Conservation (phyloP, 2,888 invertebrate genomes). For the Epinotia bilunana region DNA sequence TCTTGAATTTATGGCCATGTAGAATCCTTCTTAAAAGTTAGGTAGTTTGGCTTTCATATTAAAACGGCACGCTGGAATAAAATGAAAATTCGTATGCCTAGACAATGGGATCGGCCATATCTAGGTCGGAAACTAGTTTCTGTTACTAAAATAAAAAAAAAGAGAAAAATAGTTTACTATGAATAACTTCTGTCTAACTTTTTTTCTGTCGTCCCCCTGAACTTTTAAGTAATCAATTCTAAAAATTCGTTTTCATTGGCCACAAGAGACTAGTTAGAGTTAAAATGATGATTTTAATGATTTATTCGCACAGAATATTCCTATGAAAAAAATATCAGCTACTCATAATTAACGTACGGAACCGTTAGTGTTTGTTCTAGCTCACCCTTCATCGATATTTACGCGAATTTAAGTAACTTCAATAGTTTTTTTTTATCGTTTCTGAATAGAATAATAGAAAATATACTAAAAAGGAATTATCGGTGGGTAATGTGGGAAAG, state of each 20-base stretch:
- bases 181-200: not conserved
- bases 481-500: conserved; percentile 37
- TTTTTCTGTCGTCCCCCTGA: no score
- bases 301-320: not conserved
- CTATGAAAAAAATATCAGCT: not conserved
- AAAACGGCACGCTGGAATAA: no score
- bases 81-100: no score
- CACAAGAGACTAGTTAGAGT: not conserved
- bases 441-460: conserved; percentile 10
- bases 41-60: no score
- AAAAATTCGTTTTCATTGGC: not conserved
- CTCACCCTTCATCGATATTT: not conserved
- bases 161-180: no score
- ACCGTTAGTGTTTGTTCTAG: not conserved
- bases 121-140: no score
- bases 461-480: conserved; percentile 32
- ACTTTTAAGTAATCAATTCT: no score
- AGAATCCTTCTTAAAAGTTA: no score
- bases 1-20: no score
- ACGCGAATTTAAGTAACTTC: not conserved
- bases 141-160: no score
- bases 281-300: no score
- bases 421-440: conserved; percentile 46
- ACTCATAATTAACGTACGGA: not conserved
- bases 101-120: no score